phyloP scores from a whole-genome alignment of 2,888 invertebrate species.

The Lottia scabra region DNA sequence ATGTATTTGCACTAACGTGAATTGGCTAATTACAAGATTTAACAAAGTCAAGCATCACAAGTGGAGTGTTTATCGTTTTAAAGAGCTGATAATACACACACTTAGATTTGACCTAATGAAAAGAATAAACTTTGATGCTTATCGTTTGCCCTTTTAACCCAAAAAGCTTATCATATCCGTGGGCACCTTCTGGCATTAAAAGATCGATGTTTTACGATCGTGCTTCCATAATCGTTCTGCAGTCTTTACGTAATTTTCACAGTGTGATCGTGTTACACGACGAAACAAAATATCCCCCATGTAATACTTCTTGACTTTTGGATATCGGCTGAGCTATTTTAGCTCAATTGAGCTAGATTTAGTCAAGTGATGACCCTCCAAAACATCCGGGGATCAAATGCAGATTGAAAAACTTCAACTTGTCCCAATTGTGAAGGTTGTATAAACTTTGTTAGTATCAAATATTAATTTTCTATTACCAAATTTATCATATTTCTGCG shows the following conservation, averaged over 20 bases:
- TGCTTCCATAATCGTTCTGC: not conserved
- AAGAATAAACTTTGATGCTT: too few species aligned
- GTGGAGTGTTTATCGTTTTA: conserved; percentile 12
- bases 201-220: not conserved
- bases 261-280: not conserved
- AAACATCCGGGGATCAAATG: too few species aligned
- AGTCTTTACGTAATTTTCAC: conserved; percentile 2
- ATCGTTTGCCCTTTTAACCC: not conserved
- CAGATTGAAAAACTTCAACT: too few species aligned
- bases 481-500: too few species aligned
- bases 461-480: too few species aligned
- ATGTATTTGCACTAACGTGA: conserved; percentile 13
- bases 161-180: not conserved
- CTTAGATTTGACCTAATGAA: not conserved
- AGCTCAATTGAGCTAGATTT: too few species aligned
- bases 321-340: too few species aligned
- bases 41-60: conserved; percentile 21
- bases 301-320: too few species aligned
- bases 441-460: too few species aligned
- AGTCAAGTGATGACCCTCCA: too few species aligned
- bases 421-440: too few species aligned
- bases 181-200: not conserved
- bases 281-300: too few species aligned
- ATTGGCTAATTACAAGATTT: conserved; percentile 26
- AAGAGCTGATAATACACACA: conserved; percentile 10